Conservation (phyloP, 2,888 invertebrate genomes). For the Latheticus oryzae region DNA sequence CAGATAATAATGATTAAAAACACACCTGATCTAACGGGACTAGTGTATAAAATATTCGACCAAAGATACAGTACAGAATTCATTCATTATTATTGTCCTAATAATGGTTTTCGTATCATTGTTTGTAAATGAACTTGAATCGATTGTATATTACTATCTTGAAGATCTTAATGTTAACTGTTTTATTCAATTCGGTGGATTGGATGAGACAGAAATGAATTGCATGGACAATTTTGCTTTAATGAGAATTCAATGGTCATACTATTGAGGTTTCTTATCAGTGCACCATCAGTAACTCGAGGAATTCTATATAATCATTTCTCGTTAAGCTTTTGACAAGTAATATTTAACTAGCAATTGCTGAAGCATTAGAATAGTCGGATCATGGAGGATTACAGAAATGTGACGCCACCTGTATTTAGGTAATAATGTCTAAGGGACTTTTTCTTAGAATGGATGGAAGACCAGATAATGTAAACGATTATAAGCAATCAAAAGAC, state of each 20-base stretch:
- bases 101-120: slow-evolving; percentile 37
- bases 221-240: slow-evolving; percentile 29
- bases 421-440: too few species aligned
- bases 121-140: slow-evolving; percentile 37
- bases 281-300: slow-evolving; percentile 20
- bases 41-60: slow-evolving; percentile 28
- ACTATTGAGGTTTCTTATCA: slow-evolving; percentile 20
- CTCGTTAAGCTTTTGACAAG: slow-evolving; percentile 25
- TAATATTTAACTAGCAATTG: slow-evolving; percentile 21
- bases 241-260: slow-evolving; percentile 31
- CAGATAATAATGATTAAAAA: slow-evolving; percentile 4
- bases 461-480: too few species aligned
- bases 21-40: slow-evolving; percentile 14
- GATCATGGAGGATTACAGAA: slow-evolving; percentile 3
- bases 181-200: slow-evolving; percentile 27
- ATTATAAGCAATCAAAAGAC: too few species aligned
- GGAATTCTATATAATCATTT: slow-evolving; percentile 14
- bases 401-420: slow-evolving; percentile 25
- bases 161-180: slow-evolving; percentile 33
- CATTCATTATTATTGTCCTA: slow-evolving; percentile 27
- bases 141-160: slow-evolving; percentile 27
- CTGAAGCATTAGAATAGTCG: slow-evolving; percentile 20
- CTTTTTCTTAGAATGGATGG: too few species aligned
- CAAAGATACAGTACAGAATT: slow-evolving; percentile 24
- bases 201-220: slow-evolving; percentile 32